phyloP scores from a whole-genome alignment of 1,140 invertebrate species.

The Scaptodrosophila lebanonensis region DNA sequence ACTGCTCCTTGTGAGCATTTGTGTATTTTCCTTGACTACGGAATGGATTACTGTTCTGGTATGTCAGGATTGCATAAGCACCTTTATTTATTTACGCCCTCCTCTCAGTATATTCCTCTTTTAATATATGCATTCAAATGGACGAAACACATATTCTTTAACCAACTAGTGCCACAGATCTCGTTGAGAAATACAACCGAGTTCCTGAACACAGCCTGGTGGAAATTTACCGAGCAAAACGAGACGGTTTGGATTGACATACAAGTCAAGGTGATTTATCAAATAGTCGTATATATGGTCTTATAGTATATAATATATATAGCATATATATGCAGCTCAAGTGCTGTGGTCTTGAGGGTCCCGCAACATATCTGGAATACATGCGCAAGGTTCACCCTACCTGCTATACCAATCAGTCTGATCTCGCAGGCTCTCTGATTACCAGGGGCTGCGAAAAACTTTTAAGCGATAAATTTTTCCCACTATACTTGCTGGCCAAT shows the following conservation, averaged over 20 bases:
- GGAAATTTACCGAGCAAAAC: constrained; percentile 3
- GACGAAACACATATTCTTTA: neutral
- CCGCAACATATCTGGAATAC: constrained; percentile 27
- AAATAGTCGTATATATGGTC: neutral
- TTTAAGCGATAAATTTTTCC: constrained; percentile 2
- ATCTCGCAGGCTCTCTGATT: neutral
- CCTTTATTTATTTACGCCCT: neutral
- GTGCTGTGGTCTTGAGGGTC: constrained; percentile 41
- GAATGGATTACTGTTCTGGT: constrained; percentile 34
- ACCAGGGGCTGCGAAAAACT: constrained; percentile 18
- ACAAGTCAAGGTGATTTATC: constrained; percentile 18
- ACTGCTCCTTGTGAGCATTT: constrained; percentile 14
- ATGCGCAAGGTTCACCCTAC: constrained; percentile 5
- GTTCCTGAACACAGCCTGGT: neutral
- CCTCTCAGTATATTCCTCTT: constrained; percentile 29
- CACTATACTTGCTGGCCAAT: neutral
- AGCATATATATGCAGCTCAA: constrained; percentile 10
- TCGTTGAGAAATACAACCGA: neutral
- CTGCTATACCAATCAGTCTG: constrained; percentile 13
- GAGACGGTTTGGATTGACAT: constrained; percentile 20
- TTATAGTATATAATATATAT: neutral
- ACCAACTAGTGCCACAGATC: neutral
- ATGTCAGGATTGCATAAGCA: neutral
- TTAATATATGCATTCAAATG: neutral
- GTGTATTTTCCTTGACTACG: neutral